Conservation (phyloP, 1,140 invertebrate genomes). For the Diabrotica virgifera region DNA sequence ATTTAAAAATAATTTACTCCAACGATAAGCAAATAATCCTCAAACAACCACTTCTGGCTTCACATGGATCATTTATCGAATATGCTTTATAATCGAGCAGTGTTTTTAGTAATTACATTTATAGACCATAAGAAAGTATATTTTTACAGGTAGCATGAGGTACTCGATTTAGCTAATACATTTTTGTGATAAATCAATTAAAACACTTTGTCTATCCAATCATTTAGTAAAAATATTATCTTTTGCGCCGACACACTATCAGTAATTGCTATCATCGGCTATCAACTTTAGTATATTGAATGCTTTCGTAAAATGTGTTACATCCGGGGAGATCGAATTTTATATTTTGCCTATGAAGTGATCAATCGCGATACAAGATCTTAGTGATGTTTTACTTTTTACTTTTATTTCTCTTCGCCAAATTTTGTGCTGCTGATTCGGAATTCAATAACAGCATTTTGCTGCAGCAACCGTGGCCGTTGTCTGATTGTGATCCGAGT, state of each 20-base stretch:
- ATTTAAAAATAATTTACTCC: background rate
- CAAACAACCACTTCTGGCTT: background rate
- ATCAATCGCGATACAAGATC: conserved; percentile 7
- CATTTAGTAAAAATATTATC: conserved; percentile 18
- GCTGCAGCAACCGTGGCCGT: conserved; percentile 16
- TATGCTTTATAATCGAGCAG: background rate
- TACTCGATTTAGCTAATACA: conserved; percentile 1
- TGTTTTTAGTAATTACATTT: background rate
- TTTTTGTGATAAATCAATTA: conserved; percentile 20
- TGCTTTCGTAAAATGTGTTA: conserved; percentile 32
- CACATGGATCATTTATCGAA: background rate
- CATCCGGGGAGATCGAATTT: conserved; percentile 21
- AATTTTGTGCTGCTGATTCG: background rate
- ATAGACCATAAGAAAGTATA: background rate
- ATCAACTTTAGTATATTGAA: conserved; percentile 32
- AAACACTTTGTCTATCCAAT: conserved; percentile 16
- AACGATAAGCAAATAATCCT: background rate
- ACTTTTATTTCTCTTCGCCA: conserved; percentile 14
- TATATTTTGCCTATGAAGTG: conserved; percentile 10
- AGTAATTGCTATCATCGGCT: conserved; percentile 37
- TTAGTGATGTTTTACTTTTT: conserved; percentile 25
- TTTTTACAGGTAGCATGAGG: background rate
- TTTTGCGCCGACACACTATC: conserved; percentile 28
- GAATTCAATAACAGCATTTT: conserved; percentile 25
- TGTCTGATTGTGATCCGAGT: conserved; percentile 15